These are phyloP conservation scores for Sycobia sp. DNA, from an alignment of 1,140 invertebrate genomes.

Conservation along the genomic window DNA sequence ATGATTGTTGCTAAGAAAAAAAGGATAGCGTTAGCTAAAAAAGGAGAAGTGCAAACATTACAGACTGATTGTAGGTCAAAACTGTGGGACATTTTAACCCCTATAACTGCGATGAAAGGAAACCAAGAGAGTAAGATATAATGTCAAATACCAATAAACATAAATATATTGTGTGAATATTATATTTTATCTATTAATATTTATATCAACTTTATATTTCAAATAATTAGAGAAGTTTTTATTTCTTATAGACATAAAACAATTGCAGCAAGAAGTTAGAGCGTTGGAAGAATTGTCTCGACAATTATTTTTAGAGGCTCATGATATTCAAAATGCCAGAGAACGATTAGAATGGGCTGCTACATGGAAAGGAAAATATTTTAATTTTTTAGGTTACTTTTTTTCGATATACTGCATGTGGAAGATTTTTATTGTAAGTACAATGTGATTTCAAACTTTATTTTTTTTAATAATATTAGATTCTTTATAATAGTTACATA, in stretches of 20 bases:
- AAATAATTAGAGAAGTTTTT: slow-evolving; percentile 7
- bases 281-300: slow-evolving; percentile 90
- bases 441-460: slow-evolving; percentile 7
- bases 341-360: slow-evolving; percentile 93
- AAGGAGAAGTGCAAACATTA: slow-evolving; percentile 55
- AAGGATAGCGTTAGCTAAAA: slow-evolving; percentile 78
- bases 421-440: slow-evolving; percentile 98
- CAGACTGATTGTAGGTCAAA: slow-evolving; percentile 52
- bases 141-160: not conserved
- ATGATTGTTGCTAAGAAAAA: slow-evolving; percentile 98
- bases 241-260: slow-evolving; percentile 71
- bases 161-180: not conserved
- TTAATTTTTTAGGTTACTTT: slow-evolving; percentile 98
- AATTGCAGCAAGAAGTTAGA: slow-evolving; percentile 84
- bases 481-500: no score
- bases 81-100: slow-evolving; percentile 71
- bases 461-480: no score
- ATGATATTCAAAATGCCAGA: slow-evolving; percentile 91
- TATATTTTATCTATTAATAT: not conserved
- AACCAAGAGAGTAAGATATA: slow-evolving; percentile 65
- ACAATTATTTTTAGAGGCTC: slow-evolving; percentile 94
- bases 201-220: not conserved
- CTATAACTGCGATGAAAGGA: slow-evolving; percentile 62
- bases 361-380: slow-evolving; percentile 98
- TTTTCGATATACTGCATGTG: slow-evolving; percentile 98